Evolutionary conservation across 1,140 invertebrate genomes (phyloP), one percentile per base, ranked within the genome.

Genomic region (Apis mellifera): DNA sequence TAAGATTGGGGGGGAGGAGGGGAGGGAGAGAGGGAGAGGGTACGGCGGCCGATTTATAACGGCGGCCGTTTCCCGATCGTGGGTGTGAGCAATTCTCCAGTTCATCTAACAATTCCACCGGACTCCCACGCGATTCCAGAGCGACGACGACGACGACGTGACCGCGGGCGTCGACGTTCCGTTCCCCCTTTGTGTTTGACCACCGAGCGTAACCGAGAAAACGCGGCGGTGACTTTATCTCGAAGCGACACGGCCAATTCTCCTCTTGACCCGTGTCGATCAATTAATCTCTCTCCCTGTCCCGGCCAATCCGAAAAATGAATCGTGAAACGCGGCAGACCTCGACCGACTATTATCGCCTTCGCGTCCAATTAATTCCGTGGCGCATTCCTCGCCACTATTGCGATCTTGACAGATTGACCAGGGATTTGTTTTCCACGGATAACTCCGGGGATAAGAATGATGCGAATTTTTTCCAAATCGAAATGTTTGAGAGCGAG

Each of bases 1-100:
- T 62, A 64, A 82, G 71, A 62, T 66, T 62, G 79, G 52, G 42
- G 60, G 32, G 17, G 62, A 42, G 59, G 2, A 3, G 32, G 32
- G 32, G 26, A 26, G 26, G 26, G 26, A n/a, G n/a, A 2, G 32
- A 2, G 32, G 2, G 32, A 3, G 32, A 3, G 73, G 23, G 76
- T 80, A 69, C 55, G 42, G 55, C 82, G 73, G 32, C 70, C 82
- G 76, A 79, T 83, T 87, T 83, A 83, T 79, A 83, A 88, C 87
- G 87, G 77, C 74, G 84, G 62, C 77, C 79, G 42, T 80, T 79
- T 83, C 23, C 50, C 64, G 62, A 68, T 76, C 83, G 87, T 88
- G 86, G 87, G 87, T 88, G 87, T 88, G 84, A 88, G 84, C 87
- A 88, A 88, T 88, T 88, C 87, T 88, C 87, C 86, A 85, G 87